Evolutionary conservation across 2,797 vertebrate genomes (phyloP).

Genomic region (Neopelma chrysocephalum): DNA sequence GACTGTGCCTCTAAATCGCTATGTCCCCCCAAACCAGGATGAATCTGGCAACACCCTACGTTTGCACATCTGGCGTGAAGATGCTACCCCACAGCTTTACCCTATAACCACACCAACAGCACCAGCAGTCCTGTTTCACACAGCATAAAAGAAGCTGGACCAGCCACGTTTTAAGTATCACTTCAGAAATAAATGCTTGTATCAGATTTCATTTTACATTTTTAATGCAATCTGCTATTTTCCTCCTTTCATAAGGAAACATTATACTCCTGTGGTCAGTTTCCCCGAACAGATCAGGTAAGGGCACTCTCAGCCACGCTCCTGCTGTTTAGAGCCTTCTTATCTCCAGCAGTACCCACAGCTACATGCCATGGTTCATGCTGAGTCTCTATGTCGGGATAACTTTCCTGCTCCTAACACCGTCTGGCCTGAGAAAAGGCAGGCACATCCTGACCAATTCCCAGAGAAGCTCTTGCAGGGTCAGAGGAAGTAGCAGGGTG

Average conservation of each 20-base stretch:
- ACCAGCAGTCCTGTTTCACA: neutral
- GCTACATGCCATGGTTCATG: rapidly evolving
- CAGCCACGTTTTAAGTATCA: neutral
- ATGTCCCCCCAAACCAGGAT: neutral
- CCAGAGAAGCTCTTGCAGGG: constrained; percentile 32
- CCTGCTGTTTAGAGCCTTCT: neutral
- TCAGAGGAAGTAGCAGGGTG: constrained; percentile 54
- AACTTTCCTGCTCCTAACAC: neutral
- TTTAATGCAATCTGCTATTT: constrained; percentile 2
- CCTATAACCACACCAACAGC: neutral
- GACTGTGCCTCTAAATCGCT: neutral
- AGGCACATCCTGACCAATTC: constrained; percentile 48
- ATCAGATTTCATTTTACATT: neutral
- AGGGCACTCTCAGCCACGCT: neutral
- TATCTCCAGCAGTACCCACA: neutral
- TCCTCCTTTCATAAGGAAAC: neutral
- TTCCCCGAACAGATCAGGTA: neutral
- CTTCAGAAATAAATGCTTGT: neutral
- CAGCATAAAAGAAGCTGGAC: neutral
- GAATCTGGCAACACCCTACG: neutral
- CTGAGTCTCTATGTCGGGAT: rapidly evolving
- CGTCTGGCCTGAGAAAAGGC: constrained; percentile 43
- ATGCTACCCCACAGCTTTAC: neutral
- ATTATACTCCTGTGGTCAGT: neutral
- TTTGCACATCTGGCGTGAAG: neutral